Percentiles rank a stretch among this genome's conserved stretches.
These are phyloP conservation scores for Thera britannica DNA, from an alignment of 2,888 invertebrate species.

Conservation along the genomic window DNA sequence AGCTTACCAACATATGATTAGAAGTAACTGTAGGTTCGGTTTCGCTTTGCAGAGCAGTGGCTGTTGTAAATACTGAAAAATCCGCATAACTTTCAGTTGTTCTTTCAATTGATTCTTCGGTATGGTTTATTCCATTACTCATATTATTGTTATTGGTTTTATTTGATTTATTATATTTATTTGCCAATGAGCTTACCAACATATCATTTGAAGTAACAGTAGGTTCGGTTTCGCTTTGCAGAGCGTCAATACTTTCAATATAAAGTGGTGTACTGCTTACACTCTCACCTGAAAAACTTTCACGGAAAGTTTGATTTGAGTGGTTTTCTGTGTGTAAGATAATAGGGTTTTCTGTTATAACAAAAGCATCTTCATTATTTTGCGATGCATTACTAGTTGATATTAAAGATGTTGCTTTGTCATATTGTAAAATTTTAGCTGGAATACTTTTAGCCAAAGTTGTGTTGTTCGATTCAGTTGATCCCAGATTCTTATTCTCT, in stretches of 20 bases:
- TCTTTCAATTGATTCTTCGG: background rate
- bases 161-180: conserved; percentile 1
- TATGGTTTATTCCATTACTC: background rate
- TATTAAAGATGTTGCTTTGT: background rate
- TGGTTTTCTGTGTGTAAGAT: background rate
- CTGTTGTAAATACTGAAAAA: background rate
- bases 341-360: background rate
- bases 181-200: background rate
- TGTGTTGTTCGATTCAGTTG: background rate
- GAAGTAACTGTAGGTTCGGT: background rate
- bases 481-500: background rate
- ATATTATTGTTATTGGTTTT: background rate
- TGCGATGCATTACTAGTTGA: background rate
- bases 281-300: background rate
- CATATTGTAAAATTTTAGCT: background rate
- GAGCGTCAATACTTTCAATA: background rate
- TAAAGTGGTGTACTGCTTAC: background rate
- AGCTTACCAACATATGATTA: background rate
- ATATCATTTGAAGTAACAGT: background rate
- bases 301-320: background rate
- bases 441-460: background rate
- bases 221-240: background rate
- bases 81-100: background rate
- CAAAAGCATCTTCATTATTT: background rate
- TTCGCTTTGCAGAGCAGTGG: background rate